Base-by-base conservation (phyloP, 2,888 invertebrate species). In the Troides oblongomaculatus region DNA sequence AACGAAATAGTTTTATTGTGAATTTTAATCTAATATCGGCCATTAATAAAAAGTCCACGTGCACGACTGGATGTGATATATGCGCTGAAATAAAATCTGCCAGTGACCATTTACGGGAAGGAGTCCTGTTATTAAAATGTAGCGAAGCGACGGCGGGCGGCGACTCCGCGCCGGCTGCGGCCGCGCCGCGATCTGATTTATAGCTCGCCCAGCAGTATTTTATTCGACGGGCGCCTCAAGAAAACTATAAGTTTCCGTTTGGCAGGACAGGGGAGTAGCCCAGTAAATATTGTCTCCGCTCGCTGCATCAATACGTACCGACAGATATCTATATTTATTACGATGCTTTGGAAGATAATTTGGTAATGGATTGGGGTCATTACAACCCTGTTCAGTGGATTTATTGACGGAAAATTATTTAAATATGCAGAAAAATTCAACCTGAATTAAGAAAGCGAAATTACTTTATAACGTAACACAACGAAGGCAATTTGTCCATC, bases 241-340 rank as follows among this genome's bases (percentile, higher is more conserved):
- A 87, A 90, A 90, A 89, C 92, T 92, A 92, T 92, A 92, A 92
- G 92, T 92, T 92, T 91, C 90, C 90, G 91, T 90, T 91, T 86
- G 90, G 88, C 86, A 89, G 86, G 88, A 85, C 88, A 87, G 85
- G 87, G 90, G 92, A 88, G 87, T 84, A 85, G 88, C 86, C 86
- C 88, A 89, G 87, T 91, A 91, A 91, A 92, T 92, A 92, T 91
- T 92, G 92, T 92, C 91, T 87, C 88, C 86, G 85, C 84, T 85
- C 83, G 76, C 84, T 87, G 84, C 87, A 88, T 88, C 90, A 87
- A 89, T 90, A 89, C 85, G 82, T 87, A 88, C 84, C 82, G 87
- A 88, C 88, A 88, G 84, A 87, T 87, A 89, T 89, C 85, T 85
- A 83, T 90, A 91, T 91, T 91, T 92, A 92, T 91, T 88, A 80